These are phyloP conservation scores for Brachyhypopomus occidentalis DNA, from an alignment of 2,113 vertebrate species.

Conservation along the genomic window DNA sequence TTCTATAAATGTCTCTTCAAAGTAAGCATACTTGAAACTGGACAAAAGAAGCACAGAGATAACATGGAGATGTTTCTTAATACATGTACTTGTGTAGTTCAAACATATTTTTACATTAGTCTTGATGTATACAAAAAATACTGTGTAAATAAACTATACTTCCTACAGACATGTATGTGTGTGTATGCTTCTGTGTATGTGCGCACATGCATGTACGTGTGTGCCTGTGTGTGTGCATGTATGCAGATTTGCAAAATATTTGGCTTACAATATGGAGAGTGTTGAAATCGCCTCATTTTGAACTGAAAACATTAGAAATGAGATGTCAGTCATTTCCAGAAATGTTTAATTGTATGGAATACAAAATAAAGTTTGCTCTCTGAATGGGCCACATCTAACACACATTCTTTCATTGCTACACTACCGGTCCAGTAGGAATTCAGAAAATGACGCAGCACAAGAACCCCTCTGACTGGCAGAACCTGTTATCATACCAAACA, in stretches of 20 bases:
- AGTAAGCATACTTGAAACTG: neutral
- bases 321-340: neutral
- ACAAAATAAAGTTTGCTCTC: neutral
- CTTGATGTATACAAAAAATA: too few relatives aligned
- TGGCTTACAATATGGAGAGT: neutral
- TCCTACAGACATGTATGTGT: too few relatives aligned
- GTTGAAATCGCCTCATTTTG: neutral
- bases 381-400: neutral
- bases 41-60: neutral
- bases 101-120: too few relatives aligned
- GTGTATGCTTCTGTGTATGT: too few relatives aligned
- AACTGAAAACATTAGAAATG: neutral
- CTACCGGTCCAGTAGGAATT: slow-evolving; percentile 45
- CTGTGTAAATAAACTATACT: too few relatives aligned
- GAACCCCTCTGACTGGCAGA: slow-evolving; percentile 45
- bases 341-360: neutral
- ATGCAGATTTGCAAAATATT: neutral
- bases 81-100: too few relatives aligned
- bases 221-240: neutral
- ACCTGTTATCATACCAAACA: slow-evolving; percentile 39
- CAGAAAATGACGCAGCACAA: neutral
- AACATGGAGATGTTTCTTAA: neutral
- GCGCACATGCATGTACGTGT: neutral
- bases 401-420: neutral
- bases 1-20: neutral